These are phyloP conservation scores for Harpagoxenus sublaevis DNA, from an alignment of 2,888 invertebrate species.

Conservation along the genomic window DNA sequence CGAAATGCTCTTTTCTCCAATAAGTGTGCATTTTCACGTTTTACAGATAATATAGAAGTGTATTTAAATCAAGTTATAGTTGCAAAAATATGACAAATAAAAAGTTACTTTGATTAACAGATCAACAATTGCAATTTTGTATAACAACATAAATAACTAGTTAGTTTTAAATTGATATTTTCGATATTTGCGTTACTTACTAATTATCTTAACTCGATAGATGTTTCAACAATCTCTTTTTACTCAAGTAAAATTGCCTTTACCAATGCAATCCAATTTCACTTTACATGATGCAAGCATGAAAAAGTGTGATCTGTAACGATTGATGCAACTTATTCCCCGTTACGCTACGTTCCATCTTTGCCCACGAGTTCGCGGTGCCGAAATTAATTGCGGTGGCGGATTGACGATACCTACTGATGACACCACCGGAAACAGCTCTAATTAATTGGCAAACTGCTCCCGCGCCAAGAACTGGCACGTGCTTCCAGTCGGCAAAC, in stretches of 20 bases:
- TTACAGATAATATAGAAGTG: background rate
- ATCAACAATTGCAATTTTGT: background rate
- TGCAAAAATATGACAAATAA: background rate
- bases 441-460: slow-evolving; percentile 55
- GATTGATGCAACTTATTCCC: background rate
- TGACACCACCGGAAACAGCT: slow-evolving; percentile 53
- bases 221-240: background rate
- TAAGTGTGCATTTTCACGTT: background rate
- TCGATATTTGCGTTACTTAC: background rate
- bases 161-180: background rate
- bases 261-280: background rate
- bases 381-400: slow-evolving; percentile 52
- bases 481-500: slow-evolving; percentile 55
- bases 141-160: background rate
- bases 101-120: background rate
- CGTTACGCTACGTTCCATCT: background rate
- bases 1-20: background rate
- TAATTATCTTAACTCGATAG: background rate
- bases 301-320: background rate
- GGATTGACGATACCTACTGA: slow-evolving; percentile 49
- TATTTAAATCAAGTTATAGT: background rate
- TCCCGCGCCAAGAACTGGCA: slow-evolving; percentile 47
- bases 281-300: background rate
- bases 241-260: background rate
- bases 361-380: slow-evolving; percentile 24